These are phyloP conservation scores for Corythaixoides concolor DNA, from an alignment of 2,113 vertebrate genomes.

Conservation along the genomic window DNA sequence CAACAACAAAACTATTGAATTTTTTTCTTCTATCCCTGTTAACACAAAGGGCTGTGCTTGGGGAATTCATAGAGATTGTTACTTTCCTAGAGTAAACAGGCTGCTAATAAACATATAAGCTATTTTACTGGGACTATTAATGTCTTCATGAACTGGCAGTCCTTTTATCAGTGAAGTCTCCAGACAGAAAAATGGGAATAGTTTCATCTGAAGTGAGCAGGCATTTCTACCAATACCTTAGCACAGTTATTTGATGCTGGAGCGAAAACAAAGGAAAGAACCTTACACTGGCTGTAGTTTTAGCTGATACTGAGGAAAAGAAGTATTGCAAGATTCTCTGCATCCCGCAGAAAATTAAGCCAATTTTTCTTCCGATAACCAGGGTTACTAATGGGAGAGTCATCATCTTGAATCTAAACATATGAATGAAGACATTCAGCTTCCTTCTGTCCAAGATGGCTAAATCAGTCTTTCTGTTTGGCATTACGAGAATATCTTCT, in stretches of 20 bases:
- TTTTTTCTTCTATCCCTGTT: background rate
- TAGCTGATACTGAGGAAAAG: background rate
- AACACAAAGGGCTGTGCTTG: conserved; percentile 20
- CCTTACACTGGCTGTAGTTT: background rate
- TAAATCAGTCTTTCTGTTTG: background rate
- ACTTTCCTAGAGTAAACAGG: background rate
- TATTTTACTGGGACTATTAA: background rate
- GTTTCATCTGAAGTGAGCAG: background rate
- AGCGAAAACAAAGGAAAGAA: background rate
- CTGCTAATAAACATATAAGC: background rate
- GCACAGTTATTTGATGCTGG: background rate
- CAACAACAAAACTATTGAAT: background rate
- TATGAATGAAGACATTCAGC: background rate
- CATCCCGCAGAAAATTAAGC: background rate
- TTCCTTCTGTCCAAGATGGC: background rate
- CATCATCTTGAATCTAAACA: background rate
- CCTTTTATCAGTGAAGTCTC: background rate
- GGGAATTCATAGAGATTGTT: conserved; percentile 28
- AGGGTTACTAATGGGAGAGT: background rate
- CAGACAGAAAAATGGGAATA: background rate
- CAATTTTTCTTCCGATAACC: background rate
- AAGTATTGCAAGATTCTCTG: background rate
- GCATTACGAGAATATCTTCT: background rate
- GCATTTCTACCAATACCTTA: background rate
- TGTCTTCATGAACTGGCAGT: background rate